Evolutionary conservation across 2,888 invertebrate genomes (phyloP), one percentile per base, ranked within the genome.

Genomic region (Neria commutata): DNA sequence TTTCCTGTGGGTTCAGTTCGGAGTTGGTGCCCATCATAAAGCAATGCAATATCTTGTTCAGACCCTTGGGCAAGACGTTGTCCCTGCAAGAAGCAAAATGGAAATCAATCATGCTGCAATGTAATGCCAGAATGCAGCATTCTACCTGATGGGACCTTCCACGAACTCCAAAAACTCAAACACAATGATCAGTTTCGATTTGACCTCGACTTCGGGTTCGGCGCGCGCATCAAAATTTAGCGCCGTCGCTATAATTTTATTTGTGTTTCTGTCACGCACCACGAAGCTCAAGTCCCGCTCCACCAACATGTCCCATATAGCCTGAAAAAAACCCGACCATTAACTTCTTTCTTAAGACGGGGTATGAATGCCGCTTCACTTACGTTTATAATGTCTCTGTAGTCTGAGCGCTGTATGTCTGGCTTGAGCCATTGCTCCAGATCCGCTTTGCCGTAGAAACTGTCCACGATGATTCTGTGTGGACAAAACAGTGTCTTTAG

Each of bases 1-100:
- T 94, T 74, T 94, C 91, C 50, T 87, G 87, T 0, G 91, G 76
- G 57, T 83, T 85, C 42, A 94, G 80, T 0, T 84, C 79, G 11
- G 86, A 83, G 61, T 86, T 86, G 0, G 92, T 94, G 1, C 90
- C 91, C 92, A 94, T 92, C 93, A 94, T 94, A 78, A 91, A 93
- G 1, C 90, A 89, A 73, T 94, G 93, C 0, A 94, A 84, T 45
- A 94, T 86, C 68, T 87, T 84, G n/a, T 89, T 89, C 65, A 85
- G 82, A 17, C 88, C 89, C 66, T 84, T 81, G 0, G 90, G 89
- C 53, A 90, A 78, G 70, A 84, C 83, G 37, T 81, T 81, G 47
- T 88, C 87, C 65, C 88, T 86, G 63, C 16, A 64, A 63, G 14
- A 5, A 11, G 21, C 17, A 26, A 42, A 14, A 33, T 14, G 21